Conservation (phyloP, 2,888 invertebrate genomes). For the Steinernema scapterisci region DNA sequence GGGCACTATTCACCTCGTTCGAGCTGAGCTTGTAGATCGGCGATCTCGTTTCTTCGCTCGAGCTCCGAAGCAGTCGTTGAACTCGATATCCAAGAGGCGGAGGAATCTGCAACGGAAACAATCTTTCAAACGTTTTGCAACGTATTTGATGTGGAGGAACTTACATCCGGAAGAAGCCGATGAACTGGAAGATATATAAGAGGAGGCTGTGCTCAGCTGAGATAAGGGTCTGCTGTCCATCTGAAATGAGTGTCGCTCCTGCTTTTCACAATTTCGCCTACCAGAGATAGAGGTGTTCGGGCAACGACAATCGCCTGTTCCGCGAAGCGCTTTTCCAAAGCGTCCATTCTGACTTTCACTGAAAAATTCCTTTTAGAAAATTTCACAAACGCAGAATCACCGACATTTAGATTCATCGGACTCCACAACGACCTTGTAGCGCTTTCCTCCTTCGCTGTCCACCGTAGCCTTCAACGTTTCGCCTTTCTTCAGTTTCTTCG, state of each 20-base stretch:
- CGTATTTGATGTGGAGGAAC: neutral
- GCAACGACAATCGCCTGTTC: neutral
- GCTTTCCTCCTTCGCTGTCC: neutral
- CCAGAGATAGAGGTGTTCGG: no score
- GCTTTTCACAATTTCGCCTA: no score
- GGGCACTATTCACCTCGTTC: no score
- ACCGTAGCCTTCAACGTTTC: slow-evolving; percentile 16
- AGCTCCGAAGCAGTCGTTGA: neutral
- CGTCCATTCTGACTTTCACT: neutral
- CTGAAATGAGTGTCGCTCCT: neutral
- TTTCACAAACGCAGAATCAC: neutral
- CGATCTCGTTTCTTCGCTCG: neutral
- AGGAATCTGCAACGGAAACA: neutral
- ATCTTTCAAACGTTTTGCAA: neutral
- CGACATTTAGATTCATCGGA: no score
- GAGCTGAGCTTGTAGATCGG: no score
- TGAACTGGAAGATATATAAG: neutral
- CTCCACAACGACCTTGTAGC: neutral
- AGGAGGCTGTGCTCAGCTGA: neutral
- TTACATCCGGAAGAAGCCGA: neutral
- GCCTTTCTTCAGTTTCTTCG: neutral
- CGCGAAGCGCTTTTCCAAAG: neutral
- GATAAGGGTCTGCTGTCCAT: neutral
- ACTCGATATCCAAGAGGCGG: neutral
- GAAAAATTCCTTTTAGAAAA: neutral